Conservation (phyloP, 2,888 invertebrate species). For the Amblyjoppa proteus region DNA sequence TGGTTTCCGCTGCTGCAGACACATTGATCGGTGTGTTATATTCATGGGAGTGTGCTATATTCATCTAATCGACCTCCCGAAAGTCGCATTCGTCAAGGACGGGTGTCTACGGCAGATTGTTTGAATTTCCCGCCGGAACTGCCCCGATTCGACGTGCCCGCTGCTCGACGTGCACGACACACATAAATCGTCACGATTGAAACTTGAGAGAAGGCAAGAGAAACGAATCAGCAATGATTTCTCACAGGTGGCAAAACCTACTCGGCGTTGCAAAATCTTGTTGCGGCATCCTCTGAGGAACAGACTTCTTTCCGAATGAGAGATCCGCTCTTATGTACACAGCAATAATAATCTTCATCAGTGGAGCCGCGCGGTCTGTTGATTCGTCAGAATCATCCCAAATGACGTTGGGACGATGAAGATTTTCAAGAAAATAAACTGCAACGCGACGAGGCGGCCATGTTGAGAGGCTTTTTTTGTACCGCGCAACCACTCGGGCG, state of each 20-base stretch:
- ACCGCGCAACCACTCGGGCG: background rate
- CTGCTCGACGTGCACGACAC: background rate
- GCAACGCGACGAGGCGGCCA: background rate
- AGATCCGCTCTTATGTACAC: conserved; percentile 6
- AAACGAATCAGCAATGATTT: conserved; percentile 21
- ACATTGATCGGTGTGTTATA: background rate
- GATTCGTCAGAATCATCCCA: conserved; percentile 38
- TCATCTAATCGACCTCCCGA: background rate
- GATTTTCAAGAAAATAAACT: conserved; percentile 15
- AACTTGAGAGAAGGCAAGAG: background rate
- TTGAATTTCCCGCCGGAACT: background rate
- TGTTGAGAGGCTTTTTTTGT: background rate
- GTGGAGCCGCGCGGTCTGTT: background rate
- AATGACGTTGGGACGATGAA: conserved; percentile 35
- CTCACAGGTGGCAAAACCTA: background rate
- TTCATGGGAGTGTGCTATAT: background rate
- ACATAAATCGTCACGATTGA: conserved; percentile 8
- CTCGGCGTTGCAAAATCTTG: conserved; percentile 11
- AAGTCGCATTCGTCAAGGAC: background rate
- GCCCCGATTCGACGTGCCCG: background rate
- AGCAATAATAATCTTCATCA: conserved; percentile 30
- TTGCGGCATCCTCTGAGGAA: conserved; percentile 16
- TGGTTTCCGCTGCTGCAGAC: background rate
- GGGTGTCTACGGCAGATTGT: background rate
- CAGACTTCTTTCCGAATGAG: conserved; percentile 2